Percentiles rank a stretch among this genome's conserved stretches.
Conservation (phyloP, 2,888 invertebrate genomes). For the Rhorus exstirpatorius region DNA sequence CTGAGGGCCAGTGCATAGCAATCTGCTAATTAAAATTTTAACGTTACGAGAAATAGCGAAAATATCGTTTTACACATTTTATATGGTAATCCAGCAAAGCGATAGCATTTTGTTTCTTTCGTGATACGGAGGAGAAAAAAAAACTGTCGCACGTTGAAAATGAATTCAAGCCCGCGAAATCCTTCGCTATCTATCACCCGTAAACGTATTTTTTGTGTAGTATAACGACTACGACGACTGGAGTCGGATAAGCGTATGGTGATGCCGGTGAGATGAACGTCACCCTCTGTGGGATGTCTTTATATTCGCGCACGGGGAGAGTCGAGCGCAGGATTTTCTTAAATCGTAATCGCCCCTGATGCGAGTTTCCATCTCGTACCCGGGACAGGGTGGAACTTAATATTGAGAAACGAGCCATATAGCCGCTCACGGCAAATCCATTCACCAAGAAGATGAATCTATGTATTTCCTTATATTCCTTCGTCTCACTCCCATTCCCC, state of each 20-base stretch:
- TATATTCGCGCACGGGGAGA: constrained; percentile 15
- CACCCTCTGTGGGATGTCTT: constrained; percentile 58
- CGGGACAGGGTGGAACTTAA: constrained; percentile 69
- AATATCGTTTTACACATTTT: constrained; percentile 34
- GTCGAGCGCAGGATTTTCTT: constrained; percentile 59
- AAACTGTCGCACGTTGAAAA: constrained; percentile 1
- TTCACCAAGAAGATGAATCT: constrained; percentile 72
- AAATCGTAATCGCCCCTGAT: constrained; percentile 66
- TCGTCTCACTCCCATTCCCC: background rate
- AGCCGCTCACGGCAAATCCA: constrained; percentile 71
- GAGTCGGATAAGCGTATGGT: constrained; percentile 64
- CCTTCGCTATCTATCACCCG: constrained; percentile 60
- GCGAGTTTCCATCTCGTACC: constrained; percentile 57
- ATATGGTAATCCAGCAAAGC: background rate
- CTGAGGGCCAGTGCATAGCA: background rate
- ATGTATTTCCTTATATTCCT: constrained; percentile 62
- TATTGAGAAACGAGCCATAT: constrained; percentile 72
- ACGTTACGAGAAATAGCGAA: background rate
- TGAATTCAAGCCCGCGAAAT: constrained; percentile 46
- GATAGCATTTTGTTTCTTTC: constrained; percentile 37
- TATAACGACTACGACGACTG: constrained; percentile 44
- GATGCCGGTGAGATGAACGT: constrained; percentile 47
- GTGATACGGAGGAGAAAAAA: constrained; percentile 3
- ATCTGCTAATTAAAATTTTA: constrained; percentile 50
- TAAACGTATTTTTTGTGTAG: constrained; percentile 47